Conservation (phyloP, 2,113 vertebrate genomes). For the Heloderma charlesbogerti region DNA sequence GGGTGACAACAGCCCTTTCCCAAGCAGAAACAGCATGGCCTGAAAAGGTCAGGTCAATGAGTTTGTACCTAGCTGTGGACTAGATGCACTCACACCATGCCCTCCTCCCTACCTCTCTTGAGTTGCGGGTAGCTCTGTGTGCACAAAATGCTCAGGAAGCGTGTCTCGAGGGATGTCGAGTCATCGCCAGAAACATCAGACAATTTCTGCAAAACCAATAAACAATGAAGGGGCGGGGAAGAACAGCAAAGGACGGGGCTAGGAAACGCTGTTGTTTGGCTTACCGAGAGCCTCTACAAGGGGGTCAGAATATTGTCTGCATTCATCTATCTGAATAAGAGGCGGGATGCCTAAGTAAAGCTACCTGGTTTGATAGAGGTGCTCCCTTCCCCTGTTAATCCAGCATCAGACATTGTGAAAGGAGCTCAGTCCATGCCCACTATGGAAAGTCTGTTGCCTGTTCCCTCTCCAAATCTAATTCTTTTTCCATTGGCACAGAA, state of each 20-base stretch:
- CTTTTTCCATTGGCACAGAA: not conserved
- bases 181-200: slow-evolving; percentile 88
- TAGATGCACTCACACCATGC: accelerated
- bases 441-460: not conserved
- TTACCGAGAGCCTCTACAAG: not conserved
- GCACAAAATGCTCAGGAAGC: slow-evolving; percentile 94
- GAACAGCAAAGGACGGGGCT: not conserved
- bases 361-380: not conserved
- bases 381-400: not conserved
- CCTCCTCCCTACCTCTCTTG: slow-evolving; percentile 91
- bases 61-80: not conserved
- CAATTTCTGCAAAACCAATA: slow-evolving; percentile 82
- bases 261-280: not conserved
- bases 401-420: not conserved
- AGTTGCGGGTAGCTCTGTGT: slow-evolving; percentile 94
- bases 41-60: not conserved
- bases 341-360: not conserved
- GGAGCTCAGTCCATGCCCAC: not conserved
- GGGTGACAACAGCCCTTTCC: not conserved
- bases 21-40: not conserved
- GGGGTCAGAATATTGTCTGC: not conserved
- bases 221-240: not conserved
- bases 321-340: not conserved
- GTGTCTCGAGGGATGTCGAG: slow-evolving; percentile 88
- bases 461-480: not conserved